These are phyloP conservation scores for Alcedo atthis DNA, from an alignment of 2,797 vertebrate genomes.

Conservation along the genomic window DNA sequence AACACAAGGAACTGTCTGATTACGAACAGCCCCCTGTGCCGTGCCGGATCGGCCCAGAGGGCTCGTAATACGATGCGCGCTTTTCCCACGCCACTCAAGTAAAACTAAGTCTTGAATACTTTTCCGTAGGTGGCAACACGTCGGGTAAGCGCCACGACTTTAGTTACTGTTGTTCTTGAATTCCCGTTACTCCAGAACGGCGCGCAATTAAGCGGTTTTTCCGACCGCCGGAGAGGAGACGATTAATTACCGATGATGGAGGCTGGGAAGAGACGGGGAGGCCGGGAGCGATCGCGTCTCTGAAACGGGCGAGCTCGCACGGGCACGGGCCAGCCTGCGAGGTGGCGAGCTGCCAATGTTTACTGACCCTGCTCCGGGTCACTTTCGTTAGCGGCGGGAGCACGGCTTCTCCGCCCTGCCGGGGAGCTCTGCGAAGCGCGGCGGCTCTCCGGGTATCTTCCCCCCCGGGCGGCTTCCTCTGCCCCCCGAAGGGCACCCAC, in stretches of 20 bases:
- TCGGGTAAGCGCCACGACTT: neutral
- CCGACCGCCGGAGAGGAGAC: neutral
- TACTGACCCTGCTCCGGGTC: constrained; percentile 29
- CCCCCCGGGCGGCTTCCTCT: no score
- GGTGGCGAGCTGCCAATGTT: constrained; percentile 41
- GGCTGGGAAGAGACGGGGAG: neutral
- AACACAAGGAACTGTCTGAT: fast-evolving
- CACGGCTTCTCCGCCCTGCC: neutral
- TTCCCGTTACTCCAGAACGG: neutral
- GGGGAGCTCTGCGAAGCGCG: neutral
- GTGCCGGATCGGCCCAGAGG: neutral
- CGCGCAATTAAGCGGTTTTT: constrained; percentile 13
- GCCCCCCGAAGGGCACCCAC: neutral
- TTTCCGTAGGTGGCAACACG: neutral
- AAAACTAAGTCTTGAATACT: neutral
- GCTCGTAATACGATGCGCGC: neutral
- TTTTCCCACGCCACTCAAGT: neutral
- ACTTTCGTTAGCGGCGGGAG: neutral
- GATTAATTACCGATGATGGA: constrained; percentile 10
- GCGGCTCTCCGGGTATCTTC: neutral
- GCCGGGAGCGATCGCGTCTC: neutral
- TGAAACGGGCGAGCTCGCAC: neutral
- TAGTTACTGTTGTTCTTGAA: neutral
- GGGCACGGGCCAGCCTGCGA: neutral
- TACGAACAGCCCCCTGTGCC: neutral